Evolutionary conservation across 2,113 vertebrate species (phyloP), one percentile per base, ranked within the genome.

Genomic region (Tyto alba): DNA sequence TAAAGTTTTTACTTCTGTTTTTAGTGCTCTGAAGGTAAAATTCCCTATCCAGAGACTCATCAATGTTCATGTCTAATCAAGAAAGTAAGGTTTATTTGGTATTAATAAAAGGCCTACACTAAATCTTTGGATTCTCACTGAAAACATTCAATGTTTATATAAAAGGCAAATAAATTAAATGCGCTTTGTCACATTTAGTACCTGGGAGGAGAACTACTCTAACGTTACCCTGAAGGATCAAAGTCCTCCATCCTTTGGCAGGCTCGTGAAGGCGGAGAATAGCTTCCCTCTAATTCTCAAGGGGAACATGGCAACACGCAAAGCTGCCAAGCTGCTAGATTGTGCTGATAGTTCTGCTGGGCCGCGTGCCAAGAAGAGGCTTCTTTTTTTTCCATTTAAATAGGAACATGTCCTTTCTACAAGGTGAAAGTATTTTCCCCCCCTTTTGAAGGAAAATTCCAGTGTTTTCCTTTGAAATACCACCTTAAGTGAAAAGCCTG

Each of bases 111-210:
- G 76, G 38, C 76, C 92, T 78, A 55, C 36, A 90, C 60, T 97
- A 96, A 93, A 93, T 94, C 93, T 97, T 90, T 48, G 66, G 69
- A 74, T 96, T 96, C 95, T 91, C 77, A 73, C 90, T 93, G 88
- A 93, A 97, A 97, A 97, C 93, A 94, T 93, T 74, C 85, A 80
- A 60, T 97, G 88, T 97, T 97, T 97, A 96, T 85, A 95, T 40
- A 92, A 97, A 96, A 90, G 75, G 57, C 81, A 94, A 97, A 97
- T 97, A 97, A 97, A 97, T 97, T 97, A 96, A 96, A 94, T 78
- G 88, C 7, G 50, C 96, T 97, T 96, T 98, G 97, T 97, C 97
- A 96, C 96, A 97, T 97, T 96, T 97, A 96, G 93, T 96, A 97
- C 82, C 95, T 96, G 91, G 93, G 93, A 97, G 97, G 93, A 96